Evolutionary conservation across 2,888 invertebrate genomes (phyloP).

Genomic region (Trachelus tabidus): DNA sequence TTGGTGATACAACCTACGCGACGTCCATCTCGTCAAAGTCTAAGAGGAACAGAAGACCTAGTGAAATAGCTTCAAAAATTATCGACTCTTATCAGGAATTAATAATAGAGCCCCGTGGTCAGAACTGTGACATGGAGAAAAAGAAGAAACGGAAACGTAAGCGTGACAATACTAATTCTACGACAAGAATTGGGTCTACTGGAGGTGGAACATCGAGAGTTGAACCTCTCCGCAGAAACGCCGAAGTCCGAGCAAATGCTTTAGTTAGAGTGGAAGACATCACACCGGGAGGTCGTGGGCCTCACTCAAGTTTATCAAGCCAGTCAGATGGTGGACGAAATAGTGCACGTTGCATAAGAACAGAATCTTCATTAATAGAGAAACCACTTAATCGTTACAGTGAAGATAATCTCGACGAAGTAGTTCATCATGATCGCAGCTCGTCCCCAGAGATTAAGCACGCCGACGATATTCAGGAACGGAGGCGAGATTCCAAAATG

Average conservation of each 20-base stretch:
- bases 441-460: neutral
- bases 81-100: conserved; percentile 72
- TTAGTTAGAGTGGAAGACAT: neutral
- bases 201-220: conserved; percentile 33
- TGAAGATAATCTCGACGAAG: neutral
- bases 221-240: conserved; percentile 49
- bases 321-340: neutral
- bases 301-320: neutral
- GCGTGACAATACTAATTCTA: conserved; percentile 38
- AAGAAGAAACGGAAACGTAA: conserved; percentile 68
- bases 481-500: neutral
- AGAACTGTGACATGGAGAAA: conserved; percentile 56
- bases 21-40: conserved; percentile 67
- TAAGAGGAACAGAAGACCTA: conserved; percentile 75
- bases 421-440: neutral
- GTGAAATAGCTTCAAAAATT: conserved; percentile 71
- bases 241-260: conserved; percentile 19
- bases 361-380: neutral
- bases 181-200: conserved; percentile 24
- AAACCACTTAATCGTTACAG: neutral
- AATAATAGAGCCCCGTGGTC: conserved; percentile 69
- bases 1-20: conserved; percentile 68
- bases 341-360: neutral
- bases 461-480: neutral
- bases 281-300: neutral